Base-by-base conservation (phyloP, 92 coral and sea anemone genomes). In the Umimayanthus kanabou region DNA sequence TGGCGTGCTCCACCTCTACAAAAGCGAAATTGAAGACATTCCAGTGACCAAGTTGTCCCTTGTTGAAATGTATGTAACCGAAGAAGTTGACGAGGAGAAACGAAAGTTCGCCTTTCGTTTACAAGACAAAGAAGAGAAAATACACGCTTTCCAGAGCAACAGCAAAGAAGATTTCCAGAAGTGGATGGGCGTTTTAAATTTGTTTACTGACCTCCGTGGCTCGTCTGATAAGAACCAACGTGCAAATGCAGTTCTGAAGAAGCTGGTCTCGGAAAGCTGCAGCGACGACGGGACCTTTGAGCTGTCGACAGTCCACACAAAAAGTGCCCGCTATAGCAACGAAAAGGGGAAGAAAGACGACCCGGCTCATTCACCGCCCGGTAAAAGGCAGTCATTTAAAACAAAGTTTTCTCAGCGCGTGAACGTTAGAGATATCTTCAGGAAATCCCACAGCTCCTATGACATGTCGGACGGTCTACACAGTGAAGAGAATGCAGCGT, bases 1-100 rank as follows among this genome's bases (percentile, higher is more conserved):
- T 89, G 99, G 98, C n/a, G 90, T 86, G 20, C 88, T 97, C 29
- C 90, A 92, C 50, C 89, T 97, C 11, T 97, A 86, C 80, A 93
- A 94, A 80, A 94, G 93, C 43, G 92, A 95, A 67, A 47, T 76
- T 6, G 96, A 95, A 9, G 96, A 93, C 26, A 77, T 74, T 1
- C 94, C 96, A 0, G 93, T 90, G 50, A 83, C 45, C 14, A 91
- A 87, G 64, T 87, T 91, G 3, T 92, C 96, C 14, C 88, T 95
- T 1, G 94, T 94, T 39, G 98, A 95, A 65, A 95, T 95, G 98
- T 95, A 94, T 91, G 91, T 95, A 3, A 89, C 96, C 7, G 91
- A 95, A 11, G 91, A 84, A 16, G 67, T 70, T 5, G 94, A 93
- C 26, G 98, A 93, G 89, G 77, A 87, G 15, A 89, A 91, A 76